Evolutionary conservation across 1,140 invertebrate genomes (phyloP), one percentile per base, ranked within the genome.

Genomic region (Plodia interpunctella): DNA sequence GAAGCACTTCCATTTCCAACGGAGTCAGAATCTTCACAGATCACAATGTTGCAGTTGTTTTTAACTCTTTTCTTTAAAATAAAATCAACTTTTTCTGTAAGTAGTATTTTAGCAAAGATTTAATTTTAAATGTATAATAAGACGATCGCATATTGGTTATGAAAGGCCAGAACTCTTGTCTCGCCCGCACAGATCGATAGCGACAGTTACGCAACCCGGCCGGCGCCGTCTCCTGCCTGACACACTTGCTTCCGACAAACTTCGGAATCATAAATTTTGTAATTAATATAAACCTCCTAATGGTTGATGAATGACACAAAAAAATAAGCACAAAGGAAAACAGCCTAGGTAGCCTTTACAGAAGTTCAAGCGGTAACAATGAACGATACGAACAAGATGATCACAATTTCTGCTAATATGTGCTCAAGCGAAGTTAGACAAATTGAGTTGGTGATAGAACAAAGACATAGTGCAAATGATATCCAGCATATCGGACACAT

Each of bases 101-200:
- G 38, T 44, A 15, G 3, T n/a, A 44, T 10, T 15, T 32, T 32
- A 32, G 15, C 1, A 15, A 9, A 10, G 1, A 35, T 44, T 44
- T 15, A 17, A 44, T 44, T 44, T n/a, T 2, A 44, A 15, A 44
- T n/a, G 15, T 25, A 5, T 18, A 62, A 25, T 35, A 21, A 55
- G n/a, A 32, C 55, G 44, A 62, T 59, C 55, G 17, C 50, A 51
- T n/a, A 38, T 49, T 32, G 60, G 63, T 75, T 59, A 72, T 72
- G 65, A 72, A 64, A 66, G 65, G 72, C 65, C 67, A 74, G 61
- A 63, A 67, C 57, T 65, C 75, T 70, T 80, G 74, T 81, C 70
- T 70, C 72, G 64, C 66, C 65, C 78, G 75, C 76, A 78, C 77
- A 75, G 78, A 88, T 88, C 86, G 77, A 88, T 88, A 86, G 75